phyloP scores from a whole-genome alignment of 2,113 vertebrate species.

The Eonycteris spelaea region DNA sequence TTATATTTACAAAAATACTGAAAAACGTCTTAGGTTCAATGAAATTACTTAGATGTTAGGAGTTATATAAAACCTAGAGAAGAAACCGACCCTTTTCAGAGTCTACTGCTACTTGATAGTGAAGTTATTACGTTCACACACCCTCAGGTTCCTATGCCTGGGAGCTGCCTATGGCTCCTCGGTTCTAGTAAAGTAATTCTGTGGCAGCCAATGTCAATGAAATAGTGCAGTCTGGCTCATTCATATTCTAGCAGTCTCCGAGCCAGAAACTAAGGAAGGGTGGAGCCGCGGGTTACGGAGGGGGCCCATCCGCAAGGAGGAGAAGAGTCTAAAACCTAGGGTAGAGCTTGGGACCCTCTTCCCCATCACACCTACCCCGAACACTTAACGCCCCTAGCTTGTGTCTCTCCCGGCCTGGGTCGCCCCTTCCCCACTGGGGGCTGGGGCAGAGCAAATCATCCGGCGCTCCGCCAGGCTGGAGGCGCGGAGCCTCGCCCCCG shows the following conservation, averaged over 20 bases:
- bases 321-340: background rate
- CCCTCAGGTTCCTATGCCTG: background rate
- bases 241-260: background rate
- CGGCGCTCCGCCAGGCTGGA: background rate
- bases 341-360: background rate
- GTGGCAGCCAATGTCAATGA: background rate
- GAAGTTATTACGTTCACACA: background rate
- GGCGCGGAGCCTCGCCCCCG: background rate
- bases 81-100: background rate
- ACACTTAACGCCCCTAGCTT: background rate
- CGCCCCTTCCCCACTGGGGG: background rate
- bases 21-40: background rate
- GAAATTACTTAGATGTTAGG: background rate
- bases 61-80: background rate
- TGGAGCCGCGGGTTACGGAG: background rate
- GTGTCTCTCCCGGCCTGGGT: background rate
- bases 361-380: background rate
- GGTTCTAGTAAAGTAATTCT: background rate
- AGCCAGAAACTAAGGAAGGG: background rate
- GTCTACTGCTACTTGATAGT: background rate
- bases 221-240: background rate
- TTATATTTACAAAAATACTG: background rate
- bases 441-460: accelerated
- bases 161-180: background rate
- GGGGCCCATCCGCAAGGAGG: background rate